Evolutionary conservation across 2,888 invertebrate species (phyloP), one percentile per base, ranked within the genome.

Genomic region (Gastracanthus pulcherrimus): DNA sequence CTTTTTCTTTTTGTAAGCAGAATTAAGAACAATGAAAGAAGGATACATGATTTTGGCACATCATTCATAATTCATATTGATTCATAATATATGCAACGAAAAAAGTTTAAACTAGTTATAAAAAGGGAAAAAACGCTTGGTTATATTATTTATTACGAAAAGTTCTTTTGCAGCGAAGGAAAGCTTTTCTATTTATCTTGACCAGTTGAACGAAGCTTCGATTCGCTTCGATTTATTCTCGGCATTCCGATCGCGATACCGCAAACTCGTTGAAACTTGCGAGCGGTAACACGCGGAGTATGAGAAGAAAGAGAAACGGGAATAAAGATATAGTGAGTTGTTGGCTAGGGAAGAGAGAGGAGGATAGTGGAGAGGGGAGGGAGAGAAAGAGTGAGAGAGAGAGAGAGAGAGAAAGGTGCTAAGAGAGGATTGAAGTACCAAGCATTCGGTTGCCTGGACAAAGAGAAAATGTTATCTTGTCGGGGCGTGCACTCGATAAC

Each of bases 401-500:
- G 60, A 78, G 67, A 75, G 78, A 34, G 74, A 74, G 64, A 66
- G 23, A 76, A n/a, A 66, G 38, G 76, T 60, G 74, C 41, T 62
- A 69, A 62, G 51, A 26, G 58, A 55, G 75, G 62, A 75, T 70
- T 41, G 72, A 62, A 45, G 72, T 62, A 74, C 62, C 62, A 74
- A 76, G 72, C 62, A 45, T 31, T 41, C 62, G 23, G 19, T 38
- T 72, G 78, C 82, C 41, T 77, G 80, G 78, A 84, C 78, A 85
- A 82, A 83, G 81, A 72, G 76, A 41, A 76, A 72, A 78, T 51
- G 81, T 84, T 82, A 85, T 85, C 81, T 84, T 41, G 67, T 34
- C 38, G 72, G 45, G 41, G 64, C 38, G 71, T 58, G 76, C 55
- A 48, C 67, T 76, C 77, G 69, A 75, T 72, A 66, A 76, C 81